A percentile compares a stretch with the other conserved stretches of the same genome.
phyloP scores from a whole-genome alignment of 2,113 vertebrate species.

The Eleginops maclovinus region DNA sequence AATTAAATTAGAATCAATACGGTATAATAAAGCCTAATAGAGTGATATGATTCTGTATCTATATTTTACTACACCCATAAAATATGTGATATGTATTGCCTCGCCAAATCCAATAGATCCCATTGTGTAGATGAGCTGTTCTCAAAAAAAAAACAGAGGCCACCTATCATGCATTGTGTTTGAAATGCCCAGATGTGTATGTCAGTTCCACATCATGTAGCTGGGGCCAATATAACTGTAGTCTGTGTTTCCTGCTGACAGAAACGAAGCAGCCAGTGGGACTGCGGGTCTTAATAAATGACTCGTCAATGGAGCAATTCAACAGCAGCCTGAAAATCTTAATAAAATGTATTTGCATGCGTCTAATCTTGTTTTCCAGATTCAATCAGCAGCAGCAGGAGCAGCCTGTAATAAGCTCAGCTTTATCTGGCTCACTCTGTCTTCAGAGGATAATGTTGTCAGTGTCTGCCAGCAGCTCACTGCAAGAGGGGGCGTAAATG shows the following conservation, averaged over 20 bases:
- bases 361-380: constrained; percentile 48
- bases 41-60: too few relatives aligned
- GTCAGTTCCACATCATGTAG: background rate
- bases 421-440: constrained; percentile 40
- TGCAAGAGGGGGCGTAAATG: constrained; percentile 4
- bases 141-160: too few relatives aligned
- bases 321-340: constrained; percentile 35
- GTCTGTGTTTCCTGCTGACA: background rate
- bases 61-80: too few relatives aligned
- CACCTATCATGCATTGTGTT: too few relatives aligned
- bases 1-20: too few relatives aligned
- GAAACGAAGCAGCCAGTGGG: background rate
- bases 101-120: too few relatives aligned
- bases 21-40: too few relatives aligned
- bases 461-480: background rate
- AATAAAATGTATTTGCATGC: constrained; percentile 47
- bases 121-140: background rate
- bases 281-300: constrained; percentile 16
- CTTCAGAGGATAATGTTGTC: constrained; percentile 23
- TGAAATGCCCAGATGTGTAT: too few relatives aligned
- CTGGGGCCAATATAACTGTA: background rate
- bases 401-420: constrained; percentile 33
- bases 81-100: too few relatives aligned
- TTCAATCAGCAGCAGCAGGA: constrained; percentile 31
- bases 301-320: background rate